Base-by-base conservation (phyloP, 2,888 invertebrate genomes). In the Agonum fuliginosum region DNA sequence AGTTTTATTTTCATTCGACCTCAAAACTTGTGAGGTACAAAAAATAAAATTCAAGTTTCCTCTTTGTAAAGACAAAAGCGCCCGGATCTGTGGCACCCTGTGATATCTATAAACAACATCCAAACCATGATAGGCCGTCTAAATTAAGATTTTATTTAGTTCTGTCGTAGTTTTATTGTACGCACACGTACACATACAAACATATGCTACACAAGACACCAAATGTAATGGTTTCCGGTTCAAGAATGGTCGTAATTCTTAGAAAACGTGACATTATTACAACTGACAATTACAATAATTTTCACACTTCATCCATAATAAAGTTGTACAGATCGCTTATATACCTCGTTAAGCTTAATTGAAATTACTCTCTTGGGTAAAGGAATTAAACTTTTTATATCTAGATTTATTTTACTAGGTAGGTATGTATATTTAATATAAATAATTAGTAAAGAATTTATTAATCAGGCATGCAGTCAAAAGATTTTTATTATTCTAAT, bases 221-320 rank as follows among this genome's bases (percentile, higher is more conserved):
- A 14, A 43, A 70, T 12, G 46, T 43, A 70, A 70, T 70, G 69
- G 69, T 70, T 70, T 71, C 71, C 71, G 71, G 71, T 51, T 71
- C 34, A 30, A 6, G 34, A 48, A 51, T 3, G 34, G 10, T 71
- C 71, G 71, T 71, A 71, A 34, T 71, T 71, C 71, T 71, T 34
- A 37, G 71, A 48, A 71, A 71, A 51, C 34, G 71, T 22, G 67
- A 67, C 43, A 67, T 67, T 67, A 67, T 37, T 67, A 51, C 34
- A 30, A 19, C 27, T 19, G 71, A 71, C 51, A 71, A 71, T 71
- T 71, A 71, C 48, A 24, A 71, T 71, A 71, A 71, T 71, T 71
- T 71, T 71, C 71, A 71, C 71, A 70, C 69, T 70, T 43, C 69
- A 70, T 70, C 24, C 24, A 24, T 70, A 70, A 70, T 70, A 70